Evolutionary conservation across 2,797 vertebrate genomes (phyloP), one percentile per base, ranked within the genome.

Genomic region (Clarias laeviceps): DNA sequence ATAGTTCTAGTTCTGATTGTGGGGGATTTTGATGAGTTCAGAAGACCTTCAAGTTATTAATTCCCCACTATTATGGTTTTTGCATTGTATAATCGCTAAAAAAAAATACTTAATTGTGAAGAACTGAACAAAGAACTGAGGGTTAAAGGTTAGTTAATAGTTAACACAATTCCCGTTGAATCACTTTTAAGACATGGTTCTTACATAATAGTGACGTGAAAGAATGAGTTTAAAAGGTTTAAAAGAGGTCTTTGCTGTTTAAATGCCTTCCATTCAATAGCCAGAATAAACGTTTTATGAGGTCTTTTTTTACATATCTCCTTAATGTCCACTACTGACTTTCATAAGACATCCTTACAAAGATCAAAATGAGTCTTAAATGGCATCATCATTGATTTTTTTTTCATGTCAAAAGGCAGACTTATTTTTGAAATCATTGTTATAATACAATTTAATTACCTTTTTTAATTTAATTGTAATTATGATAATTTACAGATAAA

Each of bases 11-110:
- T 34, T 2, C 24, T 34, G 20, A 34, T 29, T 61, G 76, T 61
- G 34, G 15, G 14, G 3, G 37, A 50, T 50, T 80, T 80, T 8
- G 37, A 45, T 65, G n/a, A 65, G 50, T 65, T 37, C 20, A 20
- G 3, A 57, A 40, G 73, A 76, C 50, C 27, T 4, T 54, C 32
- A 78, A n/a, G 40, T 61, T 18, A 80, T 80, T 80, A 80, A 45
- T 80, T 64, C 34, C 3, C 27, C 37, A 27, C 7, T 64, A 62
- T 62, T 45, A 64, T 40, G 59, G 4, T 59, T 61, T 34, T 78
- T 64, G 34, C 24, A 29, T 27, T 20, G 15, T 50, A 27, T 50
- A 80, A 50, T 27, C 29, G 37, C 17, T 80, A 5, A 20, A 50
- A 9, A 50, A 80, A 45, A 20, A 37, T 24, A 78, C n/a, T 65